These are phyloP conservation scores for Microcebus griseorufus DNA, from an alignment of 2,113 vertebrate genomes.

Conservation along the genomic window DNA sequence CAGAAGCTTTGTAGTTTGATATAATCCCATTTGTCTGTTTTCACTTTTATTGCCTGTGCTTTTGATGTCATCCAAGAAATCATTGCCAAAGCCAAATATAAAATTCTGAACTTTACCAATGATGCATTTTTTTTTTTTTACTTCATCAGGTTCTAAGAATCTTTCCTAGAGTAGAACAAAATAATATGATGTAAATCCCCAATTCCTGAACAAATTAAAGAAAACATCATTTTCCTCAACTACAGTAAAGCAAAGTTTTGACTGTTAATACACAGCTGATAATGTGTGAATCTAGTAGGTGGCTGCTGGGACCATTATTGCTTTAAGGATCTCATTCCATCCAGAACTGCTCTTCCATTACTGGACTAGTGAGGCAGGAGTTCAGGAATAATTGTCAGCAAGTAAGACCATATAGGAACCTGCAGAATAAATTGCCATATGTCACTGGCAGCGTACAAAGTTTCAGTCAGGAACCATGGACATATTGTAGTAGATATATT, in stretches of 20 bases:
- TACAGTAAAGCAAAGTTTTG: constrained; percentile 27
- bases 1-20: not conserved
- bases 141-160: not conserved
- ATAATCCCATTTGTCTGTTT: not conserved
- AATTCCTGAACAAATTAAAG: not conserved
- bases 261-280: not conserved
- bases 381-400: constrained; percentile 71
- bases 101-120: not conserved
- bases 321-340: constrained; percentile 56
- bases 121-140: not conserved
- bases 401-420: constrained; percentile 60
- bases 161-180: constrained; percentile 11
- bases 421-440: constrained; percentile 59
- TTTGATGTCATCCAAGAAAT: not conserved
- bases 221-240: not conserved
- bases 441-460: not conserved
- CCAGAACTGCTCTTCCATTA: constrained; percentile 39
- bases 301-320: constrained; percentile 28
- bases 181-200: constrained; percentile 8
- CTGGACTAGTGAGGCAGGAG: constrained; percentile 56
- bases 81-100: not conserved
- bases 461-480: constrained; percentile 21
- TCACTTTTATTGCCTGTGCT: not conserved
- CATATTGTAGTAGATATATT: constrained; percentile 57
- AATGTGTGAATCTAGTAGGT: constrained; percentile 3